phyloP scores from a whole-genome alignment of 1,140 invertebrate genomes.

The Aphidius gifuensis region DNA sequence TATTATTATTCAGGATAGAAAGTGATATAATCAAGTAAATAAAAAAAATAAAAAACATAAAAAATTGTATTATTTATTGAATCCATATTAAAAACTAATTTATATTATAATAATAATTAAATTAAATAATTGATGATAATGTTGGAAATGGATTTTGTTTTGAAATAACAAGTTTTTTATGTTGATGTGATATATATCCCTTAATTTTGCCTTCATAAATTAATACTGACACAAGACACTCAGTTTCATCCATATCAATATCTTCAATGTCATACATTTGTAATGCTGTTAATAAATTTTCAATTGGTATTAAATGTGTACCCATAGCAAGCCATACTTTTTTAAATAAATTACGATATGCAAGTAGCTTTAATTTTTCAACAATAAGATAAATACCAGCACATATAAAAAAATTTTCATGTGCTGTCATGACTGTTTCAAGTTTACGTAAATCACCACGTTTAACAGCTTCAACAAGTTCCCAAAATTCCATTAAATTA shows the following conservation, averaged over 20 bases:
- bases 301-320: conserved; percentile 87
- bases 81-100: too few species aligned
- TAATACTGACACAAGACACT: conserved; percentile 94
- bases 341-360: conserved; percentile 95
- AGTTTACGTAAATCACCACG: conserved; percentile 85
- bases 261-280: conserved; percentile 78
- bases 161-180: conserved; percentile 95
- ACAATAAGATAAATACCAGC: conserved; percentile 95
- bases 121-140: conserved; percentile 51
- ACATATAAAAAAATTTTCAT: conserved; percentile 91
- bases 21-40: conserved; percentile 15
- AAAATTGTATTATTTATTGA: too few species aligned
- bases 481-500: conserved; percentile 85
- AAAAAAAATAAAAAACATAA: neutral
- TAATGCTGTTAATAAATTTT: conserved; percentile 76
- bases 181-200: conserved; percentile 96
- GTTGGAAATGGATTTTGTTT: conserved; percentile 95
- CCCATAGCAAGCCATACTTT: conserved; percentile 87
- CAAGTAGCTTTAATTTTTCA: conserved; percentile 92
- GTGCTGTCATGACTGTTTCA: conserved; percentile 78
- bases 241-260: conserved; percentile 88
- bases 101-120: too few species aligned
- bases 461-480: conserved; percentile 82
- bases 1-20: conserved; percentile 9
- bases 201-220: conserved; percentile 94